Evolutionary conservation across 35 echinoderm and acorn worm genomes (phyloP).

Genomic region (Patiria miniata): DNA sequence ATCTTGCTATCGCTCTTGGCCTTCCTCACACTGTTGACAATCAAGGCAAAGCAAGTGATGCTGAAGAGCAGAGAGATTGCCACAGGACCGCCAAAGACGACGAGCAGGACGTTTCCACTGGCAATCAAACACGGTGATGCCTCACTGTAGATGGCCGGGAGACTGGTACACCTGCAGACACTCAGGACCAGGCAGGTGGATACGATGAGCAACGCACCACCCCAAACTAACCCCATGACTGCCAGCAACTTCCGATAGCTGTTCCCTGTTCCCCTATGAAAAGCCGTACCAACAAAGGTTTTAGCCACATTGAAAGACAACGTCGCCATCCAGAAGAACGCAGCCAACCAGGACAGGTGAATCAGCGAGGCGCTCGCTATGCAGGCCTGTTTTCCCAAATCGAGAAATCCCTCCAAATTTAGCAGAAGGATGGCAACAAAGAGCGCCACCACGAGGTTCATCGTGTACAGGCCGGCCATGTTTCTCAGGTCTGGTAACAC

Average conservation of each 20-base stretch:
- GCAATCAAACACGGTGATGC: conserved; percentile 63
- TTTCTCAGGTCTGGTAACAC: conserved; percentile 60
- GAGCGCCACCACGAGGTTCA: conserved; percentile 73
- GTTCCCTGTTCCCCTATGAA: not conserved
- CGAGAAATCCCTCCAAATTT: not conserved
- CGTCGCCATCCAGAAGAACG: conserved; percentile 80
- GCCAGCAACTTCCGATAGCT: conserved; percentile 13
- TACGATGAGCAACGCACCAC: conserved; percentile 46
- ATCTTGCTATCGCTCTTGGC: not conserved
- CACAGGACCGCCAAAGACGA: not conserved
- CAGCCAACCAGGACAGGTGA: conserved; percentile 70
- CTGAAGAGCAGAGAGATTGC: not conserved
- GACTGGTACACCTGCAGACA: conserved; percentile 44
- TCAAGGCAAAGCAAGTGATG: not conserved
- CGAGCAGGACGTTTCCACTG: conserved; percentile 10
- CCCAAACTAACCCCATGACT: conserved; percentile 60
- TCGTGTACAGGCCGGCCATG: conserved; percentile 65
- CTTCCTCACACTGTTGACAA: not conserved
- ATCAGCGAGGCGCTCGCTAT: conserved; percentile 28
- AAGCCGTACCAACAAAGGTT: conserved; percentile 54
- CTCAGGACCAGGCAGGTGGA: conserved; percentile 26
- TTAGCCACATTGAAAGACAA: conserved; percentile 64
- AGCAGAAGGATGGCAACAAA: conserved; percentile 54
- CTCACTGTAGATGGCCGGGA: conserved; percentile 53
- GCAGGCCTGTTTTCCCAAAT: not conserved